A percentile compares a stretch with the other conserved stretches of the same genome.
Conservation (phyloP, 2,888 invertebrate genomes). For the Venustoraphidia nigricollis region DNA sequence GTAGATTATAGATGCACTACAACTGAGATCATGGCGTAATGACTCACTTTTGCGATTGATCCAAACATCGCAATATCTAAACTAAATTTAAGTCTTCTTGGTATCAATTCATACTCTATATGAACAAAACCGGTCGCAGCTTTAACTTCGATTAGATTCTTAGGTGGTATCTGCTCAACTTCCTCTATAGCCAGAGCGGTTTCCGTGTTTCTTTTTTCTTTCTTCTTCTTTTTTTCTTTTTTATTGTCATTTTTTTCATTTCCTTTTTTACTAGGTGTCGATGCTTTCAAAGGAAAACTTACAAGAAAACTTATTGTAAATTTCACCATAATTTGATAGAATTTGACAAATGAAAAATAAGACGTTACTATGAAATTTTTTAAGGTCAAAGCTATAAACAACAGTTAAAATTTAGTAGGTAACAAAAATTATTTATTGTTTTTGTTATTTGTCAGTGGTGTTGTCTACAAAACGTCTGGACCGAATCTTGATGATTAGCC, state of each 20-base stretch:
- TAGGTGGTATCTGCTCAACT: no score
- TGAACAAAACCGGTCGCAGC: conserved; percentile 11
- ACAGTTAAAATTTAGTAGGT: no score
- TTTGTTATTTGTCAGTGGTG: no score
- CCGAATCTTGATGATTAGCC: no score
- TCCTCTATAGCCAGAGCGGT: no score
- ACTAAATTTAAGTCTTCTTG: conserved; percentile 10
- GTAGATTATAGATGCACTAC: no score
- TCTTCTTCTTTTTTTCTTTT: conserved; percentile 5
- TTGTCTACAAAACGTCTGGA: no score
- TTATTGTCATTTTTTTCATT: neutral
- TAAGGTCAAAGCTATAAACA: neutral
- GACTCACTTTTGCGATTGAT: conserved; percentile 12
- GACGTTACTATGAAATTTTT: neutral
- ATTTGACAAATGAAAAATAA: neutral
- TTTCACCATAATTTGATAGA: conserved; percentile 8
- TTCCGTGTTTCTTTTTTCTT: conserved; percentile 3
- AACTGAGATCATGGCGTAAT: no score
- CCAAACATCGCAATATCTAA: conserved; percentile 15
- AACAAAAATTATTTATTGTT: no score
- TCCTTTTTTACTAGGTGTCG: neutral
- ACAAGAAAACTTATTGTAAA: conserved; percentile 9
- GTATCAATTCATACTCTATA: conserved; percentile 14
- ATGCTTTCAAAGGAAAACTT: conserved; percentile 6
- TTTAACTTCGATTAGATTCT: conserved; percentile 8